These are phyloP conservation scores for Actenoides hombroni DNA, from an alignment of 2,113 vertebrate genomes.

Conservation along the genomic window DNA sequence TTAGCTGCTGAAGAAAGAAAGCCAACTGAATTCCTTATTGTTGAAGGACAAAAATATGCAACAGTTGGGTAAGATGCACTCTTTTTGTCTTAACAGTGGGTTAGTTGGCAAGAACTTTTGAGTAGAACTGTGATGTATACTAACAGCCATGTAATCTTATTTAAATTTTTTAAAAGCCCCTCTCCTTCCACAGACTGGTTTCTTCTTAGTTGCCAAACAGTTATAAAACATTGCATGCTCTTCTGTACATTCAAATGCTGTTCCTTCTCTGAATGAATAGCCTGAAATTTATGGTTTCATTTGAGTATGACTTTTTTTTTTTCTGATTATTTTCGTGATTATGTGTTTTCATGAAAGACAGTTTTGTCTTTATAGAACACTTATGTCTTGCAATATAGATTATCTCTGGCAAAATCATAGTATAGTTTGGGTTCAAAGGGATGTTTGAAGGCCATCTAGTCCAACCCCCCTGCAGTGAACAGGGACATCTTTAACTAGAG, in stretches of 20 bases:
- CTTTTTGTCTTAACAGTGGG: background rate
- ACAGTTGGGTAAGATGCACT: constrained; percentile 87
- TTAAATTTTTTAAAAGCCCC: background rate
- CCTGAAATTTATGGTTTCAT: background rate
- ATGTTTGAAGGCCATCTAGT: background rate
- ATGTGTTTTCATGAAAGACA: background rate
- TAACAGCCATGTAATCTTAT: background rate
- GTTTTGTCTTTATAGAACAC: background rate
- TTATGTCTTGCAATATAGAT: background rate
- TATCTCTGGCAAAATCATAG: background rate
- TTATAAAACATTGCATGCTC: background rate
- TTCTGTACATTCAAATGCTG: background rate
- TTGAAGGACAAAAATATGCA: constrained; percentile 91
- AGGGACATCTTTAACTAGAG: background rate
- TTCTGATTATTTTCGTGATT: background rate
- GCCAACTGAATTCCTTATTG: constrained; percentile 86
- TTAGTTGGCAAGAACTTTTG: background rate
- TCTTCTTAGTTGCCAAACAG: background rate
- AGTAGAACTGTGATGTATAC: background rate
- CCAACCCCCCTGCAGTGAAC: background rate
- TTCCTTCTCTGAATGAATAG: background rate
- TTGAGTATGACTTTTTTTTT: background rate
- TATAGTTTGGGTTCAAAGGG: background rate
- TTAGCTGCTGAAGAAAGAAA: constrained; percentile 87
- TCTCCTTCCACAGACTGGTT: background rate